These are phyloP conservation scores for Clunio marinus DNA, from an alignment of 2,888 invertebrate genomes.

Conservation along the genomic window DNA sequence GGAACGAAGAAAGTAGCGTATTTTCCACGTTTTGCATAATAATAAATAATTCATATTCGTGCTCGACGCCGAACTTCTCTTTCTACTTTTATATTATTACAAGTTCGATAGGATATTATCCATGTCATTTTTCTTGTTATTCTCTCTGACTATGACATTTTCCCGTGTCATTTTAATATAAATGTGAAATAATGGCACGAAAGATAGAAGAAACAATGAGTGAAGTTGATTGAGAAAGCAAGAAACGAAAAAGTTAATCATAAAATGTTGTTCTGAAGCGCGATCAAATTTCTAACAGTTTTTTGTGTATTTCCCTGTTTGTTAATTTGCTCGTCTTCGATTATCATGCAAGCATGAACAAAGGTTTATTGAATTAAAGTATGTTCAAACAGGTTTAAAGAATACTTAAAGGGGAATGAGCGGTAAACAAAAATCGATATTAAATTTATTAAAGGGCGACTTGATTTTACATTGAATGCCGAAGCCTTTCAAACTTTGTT, in stretches of 20 bases:
- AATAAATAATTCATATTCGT: slow-evolving; percentile 35
- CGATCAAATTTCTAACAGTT: background rate
- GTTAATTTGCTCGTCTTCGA: no score
- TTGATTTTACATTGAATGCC: slow-evolving; percentile 14
- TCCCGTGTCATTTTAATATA: slow-evolving; percentile 20
- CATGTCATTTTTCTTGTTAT: slow-evolving; percentile 19
- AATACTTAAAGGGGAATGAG: no score
- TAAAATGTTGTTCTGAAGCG: background rate
- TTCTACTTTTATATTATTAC: background rate
- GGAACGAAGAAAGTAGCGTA: slow-evolving; percentile 17
- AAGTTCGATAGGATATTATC: slow-evolving; percentile 6
- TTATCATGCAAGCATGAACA: slow-evolving; percentile 36
- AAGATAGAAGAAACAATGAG: background rate
- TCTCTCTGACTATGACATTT: background rate
- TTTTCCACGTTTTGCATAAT: slow-evolving; percentile 35
- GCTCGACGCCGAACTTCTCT: background rate
- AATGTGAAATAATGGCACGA: background rate
- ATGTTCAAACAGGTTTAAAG: no score
- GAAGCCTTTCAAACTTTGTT: no score
- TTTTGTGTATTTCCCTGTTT: background rate
- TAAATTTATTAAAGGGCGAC: slow-evolving; percentile 34
- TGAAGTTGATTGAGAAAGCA: background rate
- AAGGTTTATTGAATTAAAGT: no score
- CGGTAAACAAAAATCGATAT: slow-evolving; percentile 20
- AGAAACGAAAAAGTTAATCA: background rate